Evolutionary conservation across 2,888 invertebrate genomes (phyloP).

Genomic region (Agrenia bidenticulata): DNA sequence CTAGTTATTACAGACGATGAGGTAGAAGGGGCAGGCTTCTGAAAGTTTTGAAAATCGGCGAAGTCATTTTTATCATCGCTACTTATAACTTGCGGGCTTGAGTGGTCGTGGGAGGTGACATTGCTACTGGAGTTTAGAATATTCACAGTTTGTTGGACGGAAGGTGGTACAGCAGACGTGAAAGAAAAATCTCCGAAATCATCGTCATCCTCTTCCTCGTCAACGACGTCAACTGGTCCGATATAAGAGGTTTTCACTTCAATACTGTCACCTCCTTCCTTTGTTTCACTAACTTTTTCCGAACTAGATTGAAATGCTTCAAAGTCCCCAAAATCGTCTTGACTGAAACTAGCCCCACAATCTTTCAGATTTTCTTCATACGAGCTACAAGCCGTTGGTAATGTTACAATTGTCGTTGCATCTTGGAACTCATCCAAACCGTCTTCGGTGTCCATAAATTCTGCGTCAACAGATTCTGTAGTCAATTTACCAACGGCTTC

Average conservation of each 20-base stretch:
- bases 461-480: too few species aligned
- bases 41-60: slow-evolving; percentile 31
- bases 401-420: neutral
- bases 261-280: neutral
- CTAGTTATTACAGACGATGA: neutral
- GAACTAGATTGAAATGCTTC: slow-evolving; percentile 19
- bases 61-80: slow-evolving; percentile 30
- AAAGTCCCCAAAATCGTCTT: slow-evolving; percentile 37
- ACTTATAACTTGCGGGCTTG: neutral
- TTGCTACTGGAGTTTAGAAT: neutral
- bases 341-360: neutral
- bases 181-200: neutral
- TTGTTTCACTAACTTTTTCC: neutral
- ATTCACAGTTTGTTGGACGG: neutral
- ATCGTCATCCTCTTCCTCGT: slow-evolving; percentile 21
- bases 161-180: neutral
- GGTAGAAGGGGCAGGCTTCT: neutral
- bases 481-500: too few species aligned
- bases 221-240: neutral
- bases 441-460: neutral
- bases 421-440: slow-evolving; percentile 26
- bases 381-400: neutral
- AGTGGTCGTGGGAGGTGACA: neutral
- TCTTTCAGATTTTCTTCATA: slow-evolving; percentile 4
- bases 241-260: slow-evolving; percentile 6